Conservation (phyloP, 2,797 vertebrate species). For the Delichon dasypus region DNA sequence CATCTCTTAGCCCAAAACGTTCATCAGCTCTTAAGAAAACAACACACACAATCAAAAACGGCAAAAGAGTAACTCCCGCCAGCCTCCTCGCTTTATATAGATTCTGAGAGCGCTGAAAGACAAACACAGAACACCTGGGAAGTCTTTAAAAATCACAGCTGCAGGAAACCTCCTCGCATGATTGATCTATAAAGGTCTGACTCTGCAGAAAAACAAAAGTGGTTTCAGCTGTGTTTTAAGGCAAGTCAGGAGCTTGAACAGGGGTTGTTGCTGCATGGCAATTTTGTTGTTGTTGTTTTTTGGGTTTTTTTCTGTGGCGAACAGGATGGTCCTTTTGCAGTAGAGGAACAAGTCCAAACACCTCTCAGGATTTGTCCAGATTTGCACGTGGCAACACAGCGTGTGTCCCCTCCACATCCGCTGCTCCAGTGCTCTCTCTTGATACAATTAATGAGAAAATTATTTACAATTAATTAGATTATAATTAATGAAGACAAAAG, state of each 20-base stretch:
- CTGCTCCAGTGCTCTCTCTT: neutral
- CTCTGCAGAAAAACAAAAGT: neutral
- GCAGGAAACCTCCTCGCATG: neutral
- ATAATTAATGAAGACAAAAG: neutral
- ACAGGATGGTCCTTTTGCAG: neutral
- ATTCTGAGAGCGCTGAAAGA: neutral
- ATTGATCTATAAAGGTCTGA: neutral
- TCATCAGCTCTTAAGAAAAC: neutral
- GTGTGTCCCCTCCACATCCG: fast-evolving
- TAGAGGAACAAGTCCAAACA: neutral
- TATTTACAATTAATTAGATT: neutral
- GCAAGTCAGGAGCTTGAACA: neutral
- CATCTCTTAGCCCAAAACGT: fast-evolving
- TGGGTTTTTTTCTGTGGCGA: neutral
- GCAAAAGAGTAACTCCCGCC: fast-evolving
- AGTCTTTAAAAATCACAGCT: neutral
- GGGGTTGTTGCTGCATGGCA: neutral
- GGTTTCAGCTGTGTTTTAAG: neutral
- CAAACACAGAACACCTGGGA: neutral
- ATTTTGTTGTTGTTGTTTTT: neutral
- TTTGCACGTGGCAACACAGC: fast-evolving
- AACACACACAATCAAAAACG: fast-evolving
- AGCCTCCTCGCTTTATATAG: fast-evolving
- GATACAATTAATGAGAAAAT: neutral
- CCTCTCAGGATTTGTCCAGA: neutral